Conservation (phyloP, 2,113 vertebrate genomes). For the Varanus salvator region DNA sequence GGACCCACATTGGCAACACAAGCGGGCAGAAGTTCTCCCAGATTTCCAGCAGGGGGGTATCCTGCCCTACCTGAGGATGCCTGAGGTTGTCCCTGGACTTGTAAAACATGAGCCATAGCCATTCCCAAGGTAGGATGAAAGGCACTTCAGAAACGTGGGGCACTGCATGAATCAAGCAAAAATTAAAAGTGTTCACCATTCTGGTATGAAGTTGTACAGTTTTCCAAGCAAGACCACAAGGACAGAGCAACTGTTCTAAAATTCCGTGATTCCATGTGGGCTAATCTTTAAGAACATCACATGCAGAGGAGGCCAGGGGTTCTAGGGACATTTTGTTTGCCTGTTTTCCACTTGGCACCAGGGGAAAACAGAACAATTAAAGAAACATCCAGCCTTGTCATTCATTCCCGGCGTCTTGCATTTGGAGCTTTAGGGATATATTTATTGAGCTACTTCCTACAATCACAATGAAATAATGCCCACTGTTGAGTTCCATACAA, state of each 20-base stretch:
- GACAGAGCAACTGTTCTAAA: not conserved
- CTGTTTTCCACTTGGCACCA: not conserved
- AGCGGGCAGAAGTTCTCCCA: too few species aligned
- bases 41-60: too few species aligned
- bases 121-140: not conserved
- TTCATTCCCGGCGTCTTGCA: conserved; percentile 18
- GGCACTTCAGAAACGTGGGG: not conserved
- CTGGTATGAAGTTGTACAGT: not conserved
- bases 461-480: conserved; percentile 81
- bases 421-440: conserved; percentile 22
- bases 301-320: not conserved
- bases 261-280: not conserved
- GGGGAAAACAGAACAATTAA: conserved; percentile 27
- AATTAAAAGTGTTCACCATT: not conserved
- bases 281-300: not conserved
- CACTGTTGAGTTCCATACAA: conserved; percentile 75
- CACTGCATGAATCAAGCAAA: not conserved
- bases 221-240: not conserved
- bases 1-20: too few species aligned
- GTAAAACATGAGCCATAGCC: too few species aligned
- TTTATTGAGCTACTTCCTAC: conserved; percentile 81
- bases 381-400: conserved; percentile 8
- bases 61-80: too few species aligned
- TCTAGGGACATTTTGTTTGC: not conserved
- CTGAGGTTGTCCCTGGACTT: too few species aligned